Evolutionary conservation across 2,888 invertebrate genomes (phyloP), one percentile per base, ranked within the genome.

Genomic region (Synanthedon vespiformis): DNA sequence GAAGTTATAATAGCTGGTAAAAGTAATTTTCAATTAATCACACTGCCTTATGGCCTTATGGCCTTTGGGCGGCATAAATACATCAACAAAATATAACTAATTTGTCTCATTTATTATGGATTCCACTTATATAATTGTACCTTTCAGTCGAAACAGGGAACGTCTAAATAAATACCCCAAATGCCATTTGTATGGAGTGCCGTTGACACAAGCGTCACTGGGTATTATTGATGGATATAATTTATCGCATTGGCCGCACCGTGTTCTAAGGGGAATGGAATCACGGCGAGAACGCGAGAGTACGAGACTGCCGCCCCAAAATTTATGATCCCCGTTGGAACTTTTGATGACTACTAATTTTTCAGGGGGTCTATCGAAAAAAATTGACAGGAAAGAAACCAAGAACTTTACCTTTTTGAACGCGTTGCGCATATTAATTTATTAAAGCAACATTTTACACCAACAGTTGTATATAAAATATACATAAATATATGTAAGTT

Each of bases 171-270:
- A 65, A 68, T 67, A 64, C 62, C 66, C 68, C 70, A 70, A 71
- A 71, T 69, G 63, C 60, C 62, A 63, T 63, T 61, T 62, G 63
- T 69, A 69, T 67, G 68, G 70, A 75, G 70, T 72, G 76, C 73
- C 82, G 81, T 84, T 83, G 81, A 83, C 82, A 80, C 76, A 77
- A 22, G 66, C 72, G 62, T 73, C 70, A 64, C 71, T 65, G 72
- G 68, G 64, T 78, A 79, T 83, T 81, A 84, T 84, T 82, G 81
- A 83, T 84, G 79, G 70, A 66, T 67, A 77, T 81, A 83, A 84
- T 85, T 84, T 85, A 84, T 84, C 66, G 78, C 68, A 68, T 71
- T 68, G 68, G 64, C 63, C 65, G 61, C 70, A 69, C 70, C 70
- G 65, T 75, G 71, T 72, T 77, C 77, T 76, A 74, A 76, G 76